Conservation (phyloP, 2,888 invertebrate genomes). For the Octodonta nipae region DNA sequence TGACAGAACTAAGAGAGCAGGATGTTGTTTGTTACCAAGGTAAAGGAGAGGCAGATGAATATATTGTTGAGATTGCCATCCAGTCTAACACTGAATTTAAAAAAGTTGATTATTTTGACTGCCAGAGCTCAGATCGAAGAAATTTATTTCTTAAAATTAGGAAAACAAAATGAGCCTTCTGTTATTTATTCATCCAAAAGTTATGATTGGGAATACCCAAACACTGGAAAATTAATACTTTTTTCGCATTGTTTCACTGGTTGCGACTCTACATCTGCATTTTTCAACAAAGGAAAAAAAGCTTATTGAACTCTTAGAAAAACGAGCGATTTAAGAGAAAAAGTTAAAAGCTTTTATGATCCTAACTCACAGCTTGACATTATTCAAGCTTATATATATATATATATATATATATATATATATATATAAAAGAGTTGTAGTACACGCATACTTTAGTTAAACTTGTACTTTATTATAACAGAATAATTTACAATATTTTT, state of each 20-base stretch:
- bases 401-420: no score
- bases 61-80: background rate
- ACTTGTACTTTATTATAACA: no score
- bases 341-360: constrained; percentile 1
- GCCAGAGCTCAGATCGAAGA: background rate
- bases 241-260: constrained; percentile 3
- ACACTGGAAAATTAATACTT: constrained; percentile 1
- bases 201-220: background rate
- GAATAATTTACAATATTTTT: no score
- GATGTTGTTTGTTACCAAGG: background rate
- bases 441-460: no score
- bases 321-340: background rate
- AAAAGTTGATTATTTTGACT: constrained; percentile 1
- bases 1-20: background rate
- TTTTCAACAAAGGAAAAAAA: constrained; percentile 5
- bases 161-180: background rate
- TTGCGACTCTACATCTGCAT: constrained; percentile 5
- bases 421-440: no score
- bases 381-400: no score
- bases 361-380: background rate
- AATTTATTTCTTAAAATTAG: background rate
- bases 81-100: background rate
- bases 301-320: constrained; percentile 4
- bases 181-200: background rate
- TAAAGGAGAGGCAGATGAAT: background rate